phyloP scores from a whole-genome alignment of 1,140 invertebrate genomes.

The Drosophila jambulina region DNA sequence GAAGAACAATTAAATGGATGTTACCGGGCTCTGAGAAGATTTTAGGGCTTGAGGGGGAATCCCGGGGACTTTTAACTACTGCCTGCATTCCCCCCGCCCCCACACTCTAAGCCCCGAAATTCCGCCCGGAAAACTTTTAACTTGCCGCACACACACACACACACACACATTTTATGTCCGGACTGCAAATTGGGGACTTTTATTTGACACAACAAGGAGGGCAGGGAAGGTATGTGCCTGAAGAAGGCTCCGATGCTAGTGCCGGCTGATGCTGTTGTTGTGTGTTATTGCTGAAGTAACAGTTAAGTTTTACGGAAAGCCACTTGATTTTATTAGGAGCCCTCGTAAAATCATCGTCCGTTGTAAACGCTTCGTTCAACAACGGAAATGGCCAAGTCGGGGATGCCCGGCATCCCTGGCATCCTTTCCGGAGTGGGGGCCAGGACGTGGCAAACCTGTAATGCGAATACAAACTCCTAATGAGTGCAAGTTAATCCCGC shows the following conservation, averaged over 20 bases:
- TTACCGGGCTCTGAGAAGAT: constrained; percentile 13
- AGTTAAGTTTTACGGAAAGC: constrained; percentile 76
- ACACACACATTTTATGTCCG: constrained; percentile 53
- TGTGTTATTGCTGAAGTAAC: constrained; percentile 58
- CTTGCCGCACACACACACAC: constrained; percentile 48
- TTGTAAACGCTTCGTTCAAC: constrained; percentile 56
- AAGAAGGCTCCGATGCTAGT: constrained; percentile 22
- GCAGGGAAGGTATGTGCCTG: constrained; percentile 9
- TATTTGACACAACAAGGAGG: constrained; percentile 64
- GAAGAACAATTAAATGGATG: constrained; percentile 53
- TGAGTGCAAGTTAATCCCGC: constrained; percentile 40
- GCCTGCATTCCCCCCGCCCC: neutral
- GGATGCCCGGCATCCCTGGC: constrained; percentile 2
- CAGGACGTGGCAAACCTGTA: neutral
- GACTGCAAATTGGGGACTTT: constrained; percentile 72
- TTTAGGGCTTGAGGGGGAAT: neutral
- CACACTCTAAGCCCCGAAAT: neutral
- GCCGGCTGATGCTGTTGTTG: constrained; percentile 4
- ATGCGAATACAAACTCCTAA: constrained; percentile 47
- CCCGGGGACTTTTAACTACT: constrained; percentile 24
- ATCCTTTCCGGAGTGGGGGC: neutral
- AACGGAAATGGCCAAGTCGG: constrained; percentile 30
- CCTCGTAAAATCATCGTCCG: constrained; percentile 67
- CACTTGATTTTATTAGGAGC: constrained; percentile 78
- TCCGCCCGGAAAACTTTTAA: constrained; percentile 39